Evolutionary conservation across 2,113 vertebrate genomes (phyloP).

Genomic region (Triplophysa dalaica): DNA sequence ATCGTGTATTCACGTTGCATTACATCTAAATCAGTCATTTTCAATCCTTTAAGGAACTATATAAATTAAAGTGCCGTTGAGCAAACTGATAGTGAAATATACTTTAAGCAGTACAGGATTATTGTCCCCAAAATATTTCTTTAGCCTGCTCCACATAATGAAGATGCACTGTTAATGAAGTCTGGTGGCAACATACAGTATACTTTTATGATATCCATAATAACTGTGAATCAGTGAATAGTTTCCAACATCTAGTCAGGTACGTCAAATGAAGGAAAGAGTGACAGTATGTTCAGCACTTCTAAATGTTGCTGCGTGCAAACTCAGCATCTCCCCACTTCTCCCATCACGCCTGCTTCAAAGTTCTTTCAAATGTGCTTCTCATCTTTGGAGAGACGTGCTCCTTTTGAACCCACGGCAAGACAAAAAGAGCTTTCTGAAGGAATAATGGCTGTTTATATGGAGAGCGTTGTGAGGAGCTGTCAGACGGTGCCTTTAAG

Average conservation of each 20-base stretch:
- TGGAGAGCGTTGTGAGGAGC: conserved; percentile 65
- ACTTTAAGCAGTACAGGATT: neutral
- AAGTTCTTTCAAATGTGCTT: conserved; percentile 56
- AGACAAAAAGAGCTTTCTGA: conserved; percentile 73
- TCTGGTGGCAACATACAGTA: neutral
- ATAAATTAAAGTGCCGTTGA: neutral
- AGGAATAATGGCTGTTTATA: conserved; percentile 76
- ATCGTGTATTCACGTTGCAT: no score
- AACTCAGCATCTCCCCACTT: conserved; percentile 9
- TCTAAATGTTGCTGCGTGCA: conserved; percentile 34
- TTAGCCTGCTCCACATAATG: neutral
- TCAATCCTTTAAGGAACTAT: neutral
- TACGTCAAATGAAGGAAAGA: conserved; percentile 32
- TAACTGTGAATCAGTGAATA: neutral
- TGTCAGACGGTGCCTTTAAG: conserved; percentile 72
- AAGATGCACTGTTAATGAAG: conserved; percentile 6
- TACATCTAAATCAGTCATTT: no score
- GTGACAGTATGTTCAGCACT: conserved; percentile 48
- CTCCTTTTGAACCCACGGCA: conserved; percentile 62
- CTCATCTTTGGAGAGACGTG: conserved; percentile 56
- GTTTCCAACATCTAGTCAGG: conserved; percentile 6
- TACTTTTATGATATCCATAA: neutral
- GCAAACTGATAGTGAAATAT: neutral
- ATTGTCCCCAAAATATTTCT: neutral
- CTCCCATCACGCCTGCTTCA: conserved; percentile 50